Evolutionary conservation across 2,888 invertebrate species (phyloP).

Genomic region (Lamellibrachia columna): DNA sequence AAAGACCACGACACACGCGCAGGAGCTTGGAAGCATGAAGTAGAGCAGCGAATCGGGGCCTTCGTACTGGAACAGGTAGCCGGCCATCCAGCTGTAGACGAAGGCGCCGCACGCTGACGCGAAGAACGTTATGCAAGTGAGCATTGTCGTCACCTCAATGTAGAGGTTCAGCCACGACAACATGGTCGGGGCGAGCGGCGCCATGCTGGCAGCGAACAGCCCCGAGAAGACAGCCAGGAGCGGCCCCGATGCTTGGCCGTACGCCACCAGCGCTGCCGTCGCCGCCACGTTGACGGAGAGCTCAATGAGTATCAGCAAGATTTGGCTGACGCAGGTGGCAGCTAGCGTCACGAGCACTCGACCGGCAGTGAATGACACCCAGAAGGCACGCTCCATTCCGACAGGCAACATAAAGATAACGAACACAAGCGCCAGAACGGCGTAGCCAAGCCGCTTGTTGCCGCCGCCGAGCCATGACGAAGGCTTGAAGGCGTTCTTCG

Average conservation of each 20-base stretch:
- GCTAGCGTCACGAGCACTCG: conserved; percentile 45
- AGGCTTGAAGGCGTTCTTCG: conserved; percentile 6
- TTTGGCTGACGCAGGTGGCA: conserved; percentile 26
- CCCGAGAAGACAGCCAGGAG: conserved; percentile 31
- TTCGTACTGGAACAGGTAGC: conserved; percentile 33
- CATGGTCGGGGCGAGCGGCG: conserved; percentile 31
- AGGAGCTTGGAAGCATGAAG: conserved; percentile 30
- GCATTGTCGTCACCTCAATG: conserved; percentile 28
- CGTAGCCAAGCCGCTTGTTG: conserved; percentile 42
- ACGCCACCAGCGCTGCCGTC: conserved; percentile 20
- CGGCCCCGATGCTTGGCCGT: not conserved
- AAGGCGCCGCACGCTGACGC: conserved; percentile 29
- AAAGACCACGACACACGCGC: conserved; percentile 17
- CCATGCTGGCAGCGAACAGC: conserved; percentile 28
- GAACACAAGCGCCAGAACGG: conserved; percentile 37
- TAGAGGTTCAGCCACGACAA: conserved; percentile 34
- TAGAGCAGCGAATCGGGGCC: conserved; percentile 34
- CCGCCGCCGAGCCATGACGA: conserved; percentile 29
- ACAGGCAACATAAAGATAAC: conserved; percentile 44
- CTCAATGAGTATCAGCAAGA: not conserved
- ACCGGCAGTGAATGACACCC: conserved; percentile 49
- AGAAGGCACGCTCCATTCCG: conserved; percentile 49
- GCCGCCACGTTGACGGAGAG: conserved; percentile 18
- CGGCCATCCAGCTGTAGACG: conserved; percentile 30
- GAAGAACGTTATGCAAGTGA: conserved; percentile 29